These are phyloP conservation scores for Plecotus auritus DNA, from an alignment of 2,113 vertebrate genomes.

Conservation along the genomic window DNA sequence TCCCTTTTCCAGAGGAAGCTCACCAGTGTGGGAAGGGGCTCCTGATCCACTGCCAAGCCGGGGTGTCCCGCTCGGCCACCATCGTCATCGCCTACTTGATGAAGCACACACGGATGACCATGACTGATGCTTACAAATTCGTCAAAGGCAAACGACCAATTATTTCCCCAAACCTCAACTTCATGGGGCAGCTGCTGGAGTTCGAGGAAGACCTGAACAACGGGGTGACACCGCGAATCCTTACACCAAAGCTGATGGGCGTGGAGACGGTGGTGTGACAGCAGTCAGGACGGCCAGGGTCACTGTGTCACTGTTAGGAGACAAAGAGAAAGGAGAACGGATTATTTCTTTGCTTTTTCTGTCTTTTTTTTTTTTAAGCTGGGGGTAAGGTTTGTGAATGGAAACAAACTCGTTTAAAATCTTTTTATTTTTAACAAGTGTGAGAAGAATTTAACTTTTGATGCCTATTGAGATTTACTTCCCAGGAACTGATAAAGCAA, in stretches of 20 bases:
- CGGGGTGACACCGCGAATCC: conserved; percentile 95
- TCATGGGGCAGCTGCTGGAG: conserved; percentile 99
- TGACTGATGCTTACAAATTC: conserved; percentile 99
- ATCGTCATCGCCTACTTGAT: conserved; percentile 98
- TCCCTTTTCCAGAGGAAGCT: conserved; percentile 91
- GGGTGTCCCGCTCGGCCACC: conserved; percentile 97
- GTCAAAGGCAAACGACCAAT: conserved; percentile 98
- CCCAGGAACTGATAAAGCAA: conserved; percentile 27
- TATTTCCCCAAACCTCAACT: conserved; percentile 99
- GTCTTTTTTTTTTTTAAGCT: neutral
- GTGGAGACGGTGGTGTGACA: conserved; percentile 93
- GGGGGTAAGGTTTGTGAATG: conserved; percentile 62
- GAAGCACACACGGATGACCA: conserved; percentile 99
- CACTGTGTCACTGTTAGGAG: neutral
- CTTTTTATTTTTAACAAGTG: conserved; percentile 70
- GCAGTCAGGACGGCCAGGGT: neutral
- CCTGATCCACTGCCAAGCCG: conserved; percentile 98
- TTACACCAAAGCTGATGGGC: conserved; percentile 94
- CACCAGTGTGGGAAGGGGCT: conserved; percentile 94
- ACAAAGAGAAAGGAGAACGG: neutral
- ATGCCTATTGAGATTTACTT: conserved; percentile 64
- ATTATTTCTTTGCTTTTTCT: conserved; percentile 57
- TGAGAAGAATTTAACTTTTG: conserved; percentile 69
- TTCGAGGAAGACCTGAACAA: conserved; percentile 99
- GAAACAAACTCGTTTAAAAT: conserved; percentile 71